Percentiles rank a stretch among this genome's conserved stretches.
These are phyloP conservation scores for Holothuria leucospilota DNA, from an alignment of 53 echinoderm and acorn worm species.

Conservation along the genomic window DNA sequence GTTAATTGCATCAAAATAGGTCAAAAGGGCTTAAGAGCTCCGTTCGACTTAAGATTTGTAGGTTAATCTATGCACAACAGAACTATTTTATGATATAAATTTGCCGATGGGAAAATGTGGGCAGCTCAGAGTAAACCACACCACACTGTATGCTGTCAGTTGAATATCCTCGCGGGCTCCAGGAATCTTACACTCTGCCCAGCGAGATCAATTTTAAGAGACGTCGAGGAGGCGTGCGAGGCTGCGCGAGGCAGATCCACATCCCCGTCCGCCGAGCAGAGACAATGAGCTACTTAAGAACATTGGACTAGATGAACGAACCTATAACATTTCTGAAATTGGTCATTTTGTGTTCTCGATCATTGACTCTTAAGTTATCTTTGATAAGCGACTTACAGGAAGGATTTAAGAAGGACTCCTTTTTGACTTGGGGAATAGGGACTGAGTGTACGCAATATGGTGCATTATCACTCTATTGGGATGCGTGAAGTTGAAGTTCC, in stretches of 20 bases:
- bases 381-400: no score
- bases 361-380: no score
- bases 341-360: no score
- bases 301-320: no score
- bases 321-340: no score
- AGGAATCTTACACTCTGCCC: constrained; percentile 24
- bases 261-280: no score
- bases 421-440: no score
- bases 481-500: no score
- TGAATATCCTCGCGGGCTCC: constrained; percentile 40
- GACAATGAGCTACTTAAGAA: no score
- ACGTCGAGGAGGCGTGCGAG: constrained; percentile 21
- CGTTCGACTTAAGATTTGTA: constrained; percentile 34
- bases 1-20: constrained; percentile 44
- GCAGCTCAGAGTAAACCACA: background rate
- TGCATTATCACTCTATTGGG: no score
- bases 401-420: no score
- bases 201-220: constrained; percentile 42
- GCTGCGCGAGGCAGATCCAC: background rate
- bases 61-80: constrained; percentile 44
- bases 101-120: constrained; percentile 28
- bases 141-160: background rate
- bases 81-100: constrained; percentile 34
- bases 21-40: constrained; percentile 29
- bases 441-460: no score